Percentiles rank a stretch among this genome's conserved stretches.
Conservation (phyloP, 1,140 invertebrate species). For the Pteromalus puparum region DNA sequence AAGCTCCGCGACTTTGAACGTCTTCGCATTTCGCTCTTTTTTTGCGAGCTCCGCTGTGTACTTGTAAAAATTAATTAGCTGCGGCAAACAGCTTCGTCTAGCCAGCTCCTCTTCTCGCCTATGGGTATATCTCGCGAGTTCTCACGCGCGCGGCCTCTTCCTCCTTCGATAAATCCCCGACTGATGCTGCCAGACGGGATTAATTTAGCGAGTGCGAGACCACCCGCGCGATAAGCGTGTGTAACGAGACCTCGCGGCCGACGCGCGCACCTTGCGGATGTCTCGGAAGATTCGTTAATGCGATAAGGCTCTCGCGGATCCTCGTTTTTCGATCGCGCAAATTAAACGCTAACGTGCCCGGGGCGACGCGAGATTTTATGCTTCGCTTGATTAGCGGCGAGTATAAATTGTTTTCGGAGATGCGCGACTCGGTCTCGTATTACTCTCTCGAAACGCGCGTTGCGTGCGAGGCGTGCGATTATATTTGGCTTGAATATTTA, state of each 20-base stretch:
- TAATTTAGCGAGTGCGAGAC: slow-evolving; percentile 29
- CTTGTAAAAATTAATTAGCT: too few relatives aligned
- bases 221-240: slow-evolving; percentile 11
- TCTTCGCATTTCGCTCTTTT: background rate
- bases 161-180: slow-evolving; percentile 10
- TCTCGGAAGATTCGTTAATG: slow-evolving; percentile 19
- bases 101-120: background rate
- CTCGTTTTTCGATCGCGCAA: slow-evolving; percentile 6
- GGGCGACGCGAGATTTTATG: background rate
- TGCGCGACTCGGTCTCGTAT: too few relatives aligned
- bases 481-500: background rate
- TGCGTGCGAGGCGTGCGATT: background rate
- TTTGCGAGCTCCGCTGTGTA: background rate
- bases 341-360: background rate
- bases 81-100: background rate
- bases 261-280: background rate
- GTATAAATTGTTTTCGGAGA: background rate
- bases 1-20: background rate
- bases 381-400: background rate
- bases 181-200: background rate
- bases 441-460: background rate
- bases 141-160: background rate
- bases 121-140: background rate
- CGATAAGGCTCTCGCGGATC: background rate
- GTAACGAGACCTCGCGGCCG: slow-evolving; percentile 5